Percentiles rank a stretch among this genome's conserved stretches.
Conservation (phyloP, 2,888 invertebrate species). For the Coelopa pilipes region DNA sequence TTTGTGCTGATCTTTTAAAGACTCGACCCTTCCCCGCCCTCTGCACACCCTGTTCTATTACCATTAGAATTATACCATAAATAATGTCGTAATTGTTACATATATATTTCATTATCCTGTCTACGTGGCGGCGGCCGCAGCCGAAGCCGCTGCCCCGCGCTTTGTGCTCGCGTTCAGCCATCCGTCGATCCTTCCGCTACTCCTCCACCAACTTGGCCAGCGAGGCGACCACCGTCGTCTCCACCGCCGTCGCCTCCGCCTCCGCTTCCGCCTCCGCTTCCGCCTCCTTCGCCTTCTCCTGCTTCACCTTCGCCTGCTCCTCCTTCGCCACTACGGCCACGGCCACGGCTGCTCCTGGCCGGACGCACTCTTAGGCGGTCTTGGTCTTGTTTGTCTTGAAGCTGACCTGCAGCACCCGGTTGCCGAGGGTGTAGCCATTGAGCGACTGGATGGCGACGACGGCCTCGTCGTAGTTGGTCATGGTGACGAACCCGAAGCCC, state of each 20-base stretch:
- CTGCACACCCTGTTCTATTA: background rate
- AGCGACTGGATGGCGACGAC: slow-evolving; percentile 95
- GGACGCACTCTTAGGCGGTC: slow-evolving; percentile 61
- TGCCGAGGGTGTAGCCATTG: slow-evolving; percentile 95
- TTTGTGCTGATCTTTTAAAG: slow-evolving; percentile 18
- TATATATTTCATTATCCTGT: slow-evolving; percentile 21
- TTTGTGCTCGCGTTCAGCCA: slow-evolving; percentile 17
- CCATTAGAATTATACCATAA: slow-evolving; percentile 23
- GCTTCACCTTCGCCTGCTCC: background rate
- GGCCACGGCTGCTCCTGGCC: background rate
- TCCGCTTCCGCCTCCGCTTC: background rate
- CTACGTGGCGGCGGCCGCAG: background rate
- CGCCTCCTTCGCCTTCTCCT: background rate
- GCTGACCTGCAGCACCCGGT: slow-evolving; percentile 96
- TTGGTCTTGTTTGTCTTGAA: slow-evolving; percentile 95
- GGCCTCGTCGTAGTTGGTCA: slow-evolving; percentile 98
- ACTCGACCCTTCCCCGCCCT: background rate
- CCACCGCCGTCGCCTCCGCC: too few relatives aligned
- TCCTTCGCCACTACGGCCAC: background rate
- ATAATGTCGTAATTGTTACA: slow-evolving; percentile 23
- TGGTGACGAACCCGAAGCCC: slow-evolving; percentile 98
- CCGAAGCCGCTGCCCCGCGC: background rate
- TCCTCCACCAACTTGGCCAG: too few relatives aligned
- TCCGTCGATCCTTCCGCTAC: background rate
- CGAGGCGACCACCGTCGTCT: too few relatives aligned